Evolutionary conservation across 2,797 vertebrate species (phyloP).

Genomic region (Xerus rutilus): DNA sequence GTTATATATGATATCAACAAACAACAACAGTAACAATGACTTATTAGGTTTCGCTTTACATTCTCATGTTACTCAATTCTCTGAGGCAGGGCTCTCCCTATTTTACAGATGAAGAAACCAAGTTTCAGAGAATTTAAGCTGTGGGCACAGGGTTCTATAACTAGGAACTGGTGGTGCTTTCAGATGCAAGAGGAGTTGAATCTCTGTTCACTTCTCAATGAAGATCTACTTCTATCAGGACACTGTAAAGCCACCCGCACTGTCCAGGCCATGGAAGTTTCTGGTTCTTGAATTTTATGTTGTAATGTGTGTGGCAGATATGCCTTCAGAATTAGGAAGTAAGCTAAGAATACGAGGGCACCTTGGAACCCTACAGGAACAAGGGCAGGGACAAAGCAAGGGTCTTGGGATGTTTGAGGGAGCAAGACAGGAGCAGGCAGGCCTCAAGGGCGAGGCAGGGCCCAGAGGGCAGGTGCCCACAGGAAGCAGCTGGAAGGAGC

Average conservation of each 20-base stretch:
- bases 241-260: background rate
- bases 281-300: background rate
- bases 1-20: background rate
- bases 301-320: background rate
- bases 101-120: constrained; percentile 18
- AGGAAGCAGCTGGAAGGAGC: background rate
- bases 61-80: background rate
- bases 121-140: background rate
- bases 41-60: background rate
- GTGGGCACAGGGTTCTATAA: background rate
- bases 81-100: background rate
- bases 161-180: background rate
- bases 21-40: background rate
- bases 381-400: background rate
- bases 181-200: background rate
- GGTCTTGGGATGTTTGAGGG: background rate
- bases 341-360: background rate
- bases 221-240: background rate
- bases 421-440: background rate
- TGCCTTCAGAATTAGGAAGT: background rate
- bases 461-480: too few relatives aligned
- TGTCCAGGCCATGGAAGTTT: background rate
- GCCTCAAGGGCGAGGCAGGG: background rate
- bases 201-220: background rate
- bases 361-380: background rate